These are phyloP conservation scores for Hesperophylax magnus DNA, from an alignment of 1,140 invertebrate species.

Conservation along the genomic window DNA sequence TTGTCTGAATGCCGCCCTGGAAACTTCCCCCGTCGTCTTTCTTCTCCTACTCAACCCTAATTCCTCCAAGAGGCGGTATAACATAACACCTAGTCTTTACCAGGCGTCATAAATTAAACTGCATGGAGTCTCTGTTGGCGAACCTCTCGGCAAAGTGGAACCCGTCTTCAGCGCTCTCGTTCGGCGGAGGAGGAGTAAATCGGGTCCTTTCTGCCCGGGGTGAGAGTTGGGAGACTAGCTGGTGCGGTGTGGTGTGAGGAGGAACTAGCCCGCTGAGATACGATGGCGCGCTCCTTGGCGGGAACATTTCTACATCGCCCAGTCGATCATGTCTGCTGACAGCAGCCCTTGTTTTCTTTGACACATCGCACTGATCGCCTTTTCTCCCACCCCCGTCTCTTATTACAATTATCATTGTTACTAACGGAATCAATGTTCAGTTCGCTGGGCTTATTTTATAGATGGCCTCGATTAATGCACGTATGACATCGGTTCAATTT, in stretches of 20 bases:
- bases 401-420: background rate
- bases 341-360: slow-evolving; percentile 7
- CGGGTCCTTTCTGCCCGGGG: background rate
- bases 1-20: background rate
- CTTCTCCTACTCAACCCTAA: background rate
- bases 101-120: slow-evolving; percentile 20
- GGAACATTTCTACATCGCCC: slow-evolving; percentile 39
- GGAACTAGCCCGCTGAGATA: slow-evolving; percentile 37
- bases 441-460: no score
- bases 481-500: no score
- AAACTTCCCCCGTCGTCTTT: background rate
- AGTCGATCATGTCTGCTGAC: slow-evolving; percentile 41
- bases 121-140: background rate
- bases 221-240: background rate
- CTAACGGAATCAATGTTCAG: no score
- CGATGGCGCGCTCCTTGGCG: slow-evolving; percentile 40
- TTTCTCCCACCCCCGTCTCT: background rate
- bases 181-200: background rate
- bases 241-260: background rate
- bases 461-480: no score
- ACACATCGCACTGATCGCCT: background rate
- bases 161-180: background rate
- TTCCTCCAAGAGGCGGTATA: slow-evolving; percentile 18
- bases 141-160: background rate
- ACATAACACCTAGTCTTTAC: slow-evolving; percentile 21